Percentiles rank a stretch among this genome's conserved stretches.
Evolutionary conservation across 53 echinoderm and acorn worm genomes (phyloP).

Genomic region (Pentamera pediparva): DNA sequence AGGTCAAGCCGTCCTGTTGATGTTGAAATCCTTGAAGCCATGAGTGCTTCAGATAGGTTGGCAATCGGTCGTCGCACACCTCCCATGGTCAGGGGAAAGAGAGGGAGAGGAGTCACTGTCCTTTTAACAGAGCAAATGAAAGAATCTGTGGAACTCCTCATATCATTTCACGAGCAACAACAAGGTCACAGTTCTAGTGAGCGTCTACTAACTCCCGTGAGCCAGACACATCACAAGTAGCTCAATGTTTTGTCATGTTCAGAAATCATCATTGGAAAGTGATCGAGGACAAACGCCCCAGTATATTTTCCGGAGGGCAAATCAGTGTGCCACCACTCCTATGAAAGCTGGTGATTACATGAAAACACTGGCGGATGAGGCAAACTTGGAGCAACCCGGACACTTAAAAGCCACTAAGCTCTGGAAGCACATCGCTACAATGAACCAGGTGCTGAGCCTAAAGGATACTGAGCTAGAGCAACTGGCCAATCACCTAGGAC

Average conservation of each 20-base stretch:
- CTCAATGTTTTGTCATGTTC: background rate
- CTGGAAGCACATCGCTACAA: constrained; percentile 21
- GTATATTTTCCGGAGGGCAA: constrained; percentile 26
- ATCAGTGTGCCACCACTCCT: constrained; percentile 11
- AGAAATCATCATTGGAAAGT: background rate
- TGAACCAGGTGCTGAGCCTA: constrained; percentile 33
- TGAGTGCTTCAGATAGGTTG: background rate
- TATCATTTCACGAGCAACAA: constrained; percentile 10
- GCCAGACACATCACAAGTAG: background rate
- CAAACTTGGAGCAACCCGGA: constrained; percentile 32
- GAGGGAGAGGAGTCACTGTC: constrained; percentile 15
- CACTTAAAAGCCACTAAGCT: constrained; percentile 45
- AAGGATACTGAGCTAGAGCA: constrained; percentile 48
- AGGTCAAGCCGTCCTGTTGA: background rate
- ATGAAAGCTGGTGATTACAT: constrained; percentile 19
- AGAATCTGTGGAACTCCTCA: constrained; percentile 1
- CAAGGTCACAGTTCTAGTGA: no score
- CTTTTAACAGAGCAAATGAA: background rate
- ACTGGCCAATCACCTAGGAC: constrained; percentile 53
- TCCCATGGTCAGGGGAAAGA: constrained; percentile 36
- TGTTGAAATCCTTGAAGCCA: background rate
- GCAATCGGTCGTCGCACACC: background rate
- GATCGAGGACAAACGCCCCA: no score
- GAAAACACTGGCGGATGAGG: background rate
- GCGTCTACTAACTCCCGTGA: no score